Percentiles rank a stretch among this genome's conserved stretches.
These are phyloP conservation scores for Cyphomyrmex costatus DNA, from an alignment of 1,140 invertebrate genomes.

Conservation along the genomic window DNA sequence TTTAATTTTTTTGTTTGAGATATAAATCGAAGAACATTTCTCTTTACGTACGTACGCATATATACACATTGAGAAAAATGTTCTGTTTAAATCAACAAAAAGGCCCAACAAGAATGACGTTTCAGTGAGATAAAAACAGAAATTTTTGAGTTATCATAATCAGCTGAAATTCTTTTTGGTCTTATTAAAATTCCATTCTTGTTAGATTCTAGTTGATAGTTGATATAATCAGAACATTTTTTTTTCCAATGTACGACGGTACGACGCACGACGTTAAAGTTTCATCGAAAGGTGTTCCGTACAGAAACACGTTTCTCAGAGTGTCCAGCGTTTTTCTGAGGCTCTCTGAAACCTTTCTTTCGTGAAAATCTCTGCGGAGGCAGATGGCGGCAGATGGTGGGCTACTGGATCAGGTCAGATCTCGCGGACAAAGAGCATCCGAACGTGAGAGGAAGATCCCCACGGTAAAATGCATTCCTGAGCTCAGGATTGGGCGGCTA, in stretches of 20 bases:
- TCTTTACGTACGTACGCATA: no score
- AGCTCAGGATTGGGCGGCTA: slow-evolving; percentile 21
- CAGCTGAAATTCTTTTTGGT: no score
- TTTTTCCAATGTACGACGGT: no score
- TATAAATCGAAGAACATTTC: not conserved
- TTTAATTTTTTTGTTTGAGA: not conserved
- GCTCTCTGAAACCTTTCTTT: slow-evolving; percentile 29
- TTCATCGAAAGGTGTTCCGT: not conserved
- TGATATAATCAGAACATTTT: no score
- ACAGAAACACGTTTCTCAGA: not conserved
- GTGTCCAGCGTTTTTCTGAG: not conserved
- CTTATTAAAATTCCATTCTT: no score
- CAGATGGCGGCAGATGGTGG: slow-evolving; percentile 58
- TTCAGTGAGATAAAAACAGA: no score
- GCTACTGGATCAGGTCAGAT: slow-evolving; percentile 62
- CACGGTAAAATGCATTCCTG: slow-evolving; percentile 50
- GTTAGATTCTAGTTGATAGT: no score
- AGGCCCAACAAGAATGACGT: no score
- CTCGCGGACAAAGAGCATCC: slow-evolving; percentile 37
- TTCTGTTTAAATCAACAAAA: no score
- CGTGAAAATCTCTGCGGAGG: slow-evolving; percentile 40
- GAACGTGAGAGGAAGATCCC: slow-evolving; percentile 23
- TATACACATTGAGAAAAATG: no score
- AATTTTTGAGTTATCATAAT: no score
- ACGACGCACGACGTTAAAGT: not conserved